Evolutionary conservation across 2,888 invertebrate species (phyloP).

Genomic region (Sinohyriopsis cumingii): DNA sequence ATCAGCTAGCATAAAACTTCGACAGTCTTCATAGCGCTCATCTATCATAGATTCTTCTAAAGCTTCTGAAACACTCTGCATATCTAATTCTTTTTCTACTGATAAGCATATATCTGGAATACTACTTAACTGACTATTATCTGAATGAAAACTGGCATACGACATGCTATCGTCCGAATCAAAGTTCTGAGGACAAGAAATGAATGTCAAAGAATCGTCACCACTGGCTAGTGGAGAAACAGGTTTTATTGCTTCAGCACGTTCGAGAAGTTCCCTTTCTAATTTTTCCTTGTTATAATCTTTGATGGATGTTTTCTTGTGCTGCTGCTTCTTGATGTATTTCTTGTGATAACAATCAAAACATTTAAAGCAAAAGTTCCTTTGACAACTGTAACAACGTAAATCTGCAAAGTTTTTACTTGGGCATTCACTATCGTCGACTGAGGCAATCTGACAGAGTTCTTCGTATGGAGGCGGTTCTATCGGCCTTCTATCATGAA

Average conservation of each 20-base stretch:
- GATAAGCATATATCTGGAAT: conserved; percentile 54
- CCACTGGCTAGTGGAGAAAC: conserved; percentile 49
- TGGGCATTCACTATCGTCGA: conserved; percentile 49
- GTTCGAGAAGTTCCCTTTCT: conserved; percentile 23
- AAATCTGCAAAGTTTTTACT: conserved; percentile 69
- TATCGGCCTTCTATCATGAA: conserved; percentile 64
- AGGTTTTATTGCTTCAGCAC: conserved; percentile 47
- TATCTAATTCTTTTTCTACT: conserved; percentile 31
- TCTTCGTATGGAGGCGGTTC: conserved; percentile 54
- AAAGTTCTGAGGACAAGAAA: conserved; percentile 57
- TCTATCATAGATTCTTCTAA: conserved; percentile 46
- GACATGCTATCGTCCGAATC: conserved; percentile 41
- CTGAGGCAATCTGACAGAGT: conserved; percentile 60
- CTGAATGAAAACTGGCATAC: conserved; percentile 49
- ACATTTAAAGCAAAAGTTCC: conserved; percentile 67
- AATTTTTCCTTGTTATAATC: conserved; percentile 38
- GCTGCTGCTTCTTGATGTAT: conserved; percentile 32
- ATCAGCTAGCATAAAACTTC: conserved; percentile 68
- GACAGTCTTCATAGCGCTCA: conserved; percentile 40
- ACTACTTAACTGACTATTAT: conserved; percentile 44
- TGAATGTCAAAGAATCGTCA: conserved; percentile 61
- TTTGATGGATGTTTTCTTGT: conserved; percentile 43
- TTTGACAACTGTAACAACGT: conserved; percentile 65
- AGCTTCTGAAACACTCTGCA: conserved; percentile 31
- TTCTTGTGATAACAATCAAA: conserved; percentile 59